Evolutionary conservation across 2,113 vertebrate genomes (phyloP).

Genomic region (Hypomesus transpacificus): DNA sequence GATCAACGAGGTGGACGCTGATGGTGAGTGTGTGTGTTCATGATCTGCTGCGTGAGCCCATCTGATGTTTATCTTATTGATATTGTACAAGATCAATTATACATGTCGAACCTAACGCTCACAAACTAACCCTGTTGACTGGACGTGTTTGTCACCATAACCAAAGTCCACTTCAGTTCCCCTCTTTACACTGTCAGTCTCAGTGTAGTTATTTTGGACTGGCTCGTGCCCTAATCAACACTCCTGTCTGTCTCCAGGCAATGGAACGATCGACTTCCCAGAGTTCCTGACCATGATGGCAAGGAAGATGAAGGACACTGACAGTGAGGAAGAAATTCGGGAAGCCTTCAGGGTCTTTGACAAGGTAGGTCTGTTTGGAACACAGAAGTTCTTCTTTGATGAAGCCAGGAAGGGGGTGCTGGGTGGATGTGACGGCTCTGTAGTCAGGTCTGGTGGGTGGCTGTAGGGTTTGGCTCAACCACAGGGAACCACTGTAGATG

Average conservation of each 20-base stretch:
- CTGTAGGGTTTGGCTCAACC: too few relatives aligned
- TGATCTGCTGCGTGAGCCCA: too few relatives aligned
- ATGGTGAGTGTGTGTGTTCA: slow-evolving; percentile 68
- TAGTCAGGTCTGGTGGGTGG: too few relatives aligned
- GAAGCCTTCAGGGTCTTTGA: slow-evolving; percentile 90
- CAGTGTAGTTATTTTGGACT: too few relatives aligned
- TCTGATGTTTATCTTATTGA: too few relatives aligned
- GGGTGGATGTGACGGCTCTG: too few relatives aligned
- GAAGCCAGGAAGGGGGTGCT: not conserved
- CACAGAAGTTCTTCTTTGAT: not conserved
- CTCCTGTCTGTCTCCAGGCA: slow-evolving; percentile 65
- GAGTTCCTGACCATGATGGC: slow-evolving; percentile 94
- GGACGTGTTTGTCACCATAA: not conserved
- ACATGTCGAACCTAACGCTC: too few relatives aligned
- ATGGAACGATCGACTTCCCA: slow-evolving; percentile 88
- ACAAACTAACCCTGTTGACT: too few relatives aligned
- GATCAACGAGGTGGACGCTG: slow-evolving; percentile 92
- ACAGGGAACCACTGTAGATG: too few relatives aligned
- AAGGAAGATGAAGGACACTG: slow-evolving; percentile 91
- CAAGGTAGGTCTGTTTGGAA: slow-evolving; percentile 68
- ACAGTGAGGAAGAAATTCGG: slow-evolving; percentile 89
- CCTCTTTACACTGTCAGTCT: not conserved
- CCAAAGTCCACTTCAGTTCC: not conserved
- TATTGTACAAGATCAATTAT: too few relatives aligned
- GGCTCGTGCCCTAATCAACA: not conserved